phyloP scores from a whole-genome alignment of 2,888 invertebrate species.

The Dinocampus coccinellae region DNA sequence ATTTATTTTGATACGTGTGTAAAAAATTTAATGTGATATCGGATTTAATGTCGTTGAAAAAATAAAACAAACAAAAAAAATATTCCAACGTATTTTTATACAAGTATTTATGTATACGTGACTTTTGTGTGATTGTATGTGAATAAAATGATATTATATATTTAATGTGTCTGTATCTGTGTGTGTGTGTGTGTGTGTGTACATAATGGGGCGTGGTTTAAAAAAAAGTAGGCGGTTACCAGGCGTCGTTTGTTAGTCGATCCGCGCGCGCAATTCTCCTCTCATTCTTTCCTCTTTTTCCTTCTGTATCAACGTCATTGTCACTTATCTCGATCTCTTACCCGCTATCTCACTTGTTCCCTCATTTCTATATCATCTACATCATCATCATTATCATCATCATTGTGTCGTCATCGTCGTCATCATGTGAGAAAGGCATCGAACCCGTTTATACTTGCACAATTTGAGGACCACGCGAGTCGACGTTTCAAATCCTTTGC shows the following conservation, averaged over 20 bases:
- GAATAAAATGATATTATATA: neutral
- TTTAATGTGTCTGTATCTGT: too few relatives aligned
- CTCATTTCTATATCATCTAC: too few relatives aligned
- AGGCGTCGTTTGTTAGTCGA: neutral
- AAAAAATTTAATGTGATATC: too few relatives aligned
- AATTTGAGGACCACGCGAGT: neutral
- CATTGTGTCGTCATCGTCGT: too few relatives aligned
- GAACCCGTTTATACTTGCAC: neutral
- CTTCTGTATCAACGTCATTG: too few relatives aligned
- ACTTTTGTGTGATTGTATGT: too few relatives aligned
- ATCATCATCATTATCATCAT: neutral
- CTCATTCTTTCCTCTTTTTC: too few relatives aligned
- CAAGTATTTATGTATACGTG: too few relatives aligned
- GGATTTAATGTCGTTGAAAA: too few relatives aligned
- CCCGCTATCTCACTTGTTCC: neutral
- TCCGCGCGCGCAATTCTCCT: neutral
- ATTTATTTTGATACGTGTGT: too few relatives aligned
- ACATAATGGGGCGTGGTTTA: neutral
- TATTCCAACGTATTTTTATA: neutral
- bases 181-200: neutral
- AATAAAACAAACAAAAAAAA: too few relatives aligned
- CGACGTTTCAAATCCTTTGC: neutral
- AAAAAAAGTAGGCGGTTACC: neutral
- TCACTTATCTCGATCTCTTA: neutral
- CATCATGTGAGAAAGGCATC: neutral